Percentiles rank a stretch among this genome's conserved stretches.
Evolutionary conservation across 2,888 invertebrate genomes (phyloP).

Genomic region (Caenorhabditis sp.): DNA sequence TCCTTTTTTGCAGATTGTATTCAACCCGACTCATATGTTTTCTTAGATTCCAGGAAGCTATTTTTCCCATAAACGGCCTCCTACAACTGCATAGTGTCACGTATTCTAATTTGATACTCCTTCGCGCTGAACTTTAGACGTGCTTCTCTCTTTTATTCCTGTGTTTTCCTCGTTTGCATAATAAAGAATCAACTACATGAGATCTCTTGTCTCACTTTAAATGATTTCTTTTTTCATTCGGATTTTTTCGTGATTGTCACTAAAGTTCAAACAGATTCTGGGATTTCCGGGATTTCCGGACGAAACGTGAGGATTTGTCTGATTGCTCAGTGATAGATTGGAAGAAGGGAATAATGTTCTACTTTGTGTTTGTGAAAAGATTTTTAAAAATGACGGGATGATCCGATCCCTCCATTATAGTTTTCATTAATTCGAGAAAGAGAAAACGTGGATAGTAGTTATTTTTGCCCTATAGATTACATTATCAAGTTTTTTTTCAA

Average conservation of each 20-base stretch:
- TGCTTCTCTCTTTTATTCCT: neutral
- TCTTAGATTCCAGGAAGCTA: slow-evolving; percentile 12
- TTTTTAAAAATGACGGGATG: slow-evolving; percentile 1
- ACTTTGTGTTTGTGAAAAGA: neutral
- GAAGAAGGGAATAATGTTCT: neutral
- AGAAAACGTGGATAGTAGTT: too few species aligned
- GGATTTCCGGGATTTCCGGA: slow-evolving; percentile 8
- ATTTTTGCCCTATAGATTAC: slow-evolving; percentile 3
- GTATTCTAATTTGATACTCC: slow-evolving; percentile 47
- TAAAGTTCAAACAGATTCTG: slow-evolving; percentile 22
- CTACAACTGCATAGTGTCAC: slow-evolving; percentile 29
- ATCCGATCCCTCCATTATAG: neutral
- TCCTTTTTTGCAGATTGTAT: slow-evolving; percentile 20
- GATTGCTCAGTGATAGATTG: neutral
- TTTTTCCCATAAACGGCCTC: slow-evolving; percentile 11
- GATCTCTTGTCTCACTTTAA: neutral
- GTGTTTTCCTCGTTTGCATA: slow-evolving; percentile 5
- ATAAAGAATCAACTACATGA: slow-evolving; percentile 1
- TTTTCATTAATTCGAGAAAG: neutral
- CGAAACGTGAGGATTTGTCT: slow-evolving; percentile 26
- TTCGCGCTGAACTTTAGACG: slow-evolving; percentile 31
- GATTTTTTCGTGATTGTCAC: neutral
- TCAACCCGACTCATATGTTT: slow-evolving; percentile 4
- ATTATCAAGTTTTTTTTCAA: neutral
- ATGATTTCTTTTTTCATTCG: slow-evolving; percentile 5